Conservation (phyloP, 1,140 invertebrate species). For the Sitophilus oryzae region DNA sequence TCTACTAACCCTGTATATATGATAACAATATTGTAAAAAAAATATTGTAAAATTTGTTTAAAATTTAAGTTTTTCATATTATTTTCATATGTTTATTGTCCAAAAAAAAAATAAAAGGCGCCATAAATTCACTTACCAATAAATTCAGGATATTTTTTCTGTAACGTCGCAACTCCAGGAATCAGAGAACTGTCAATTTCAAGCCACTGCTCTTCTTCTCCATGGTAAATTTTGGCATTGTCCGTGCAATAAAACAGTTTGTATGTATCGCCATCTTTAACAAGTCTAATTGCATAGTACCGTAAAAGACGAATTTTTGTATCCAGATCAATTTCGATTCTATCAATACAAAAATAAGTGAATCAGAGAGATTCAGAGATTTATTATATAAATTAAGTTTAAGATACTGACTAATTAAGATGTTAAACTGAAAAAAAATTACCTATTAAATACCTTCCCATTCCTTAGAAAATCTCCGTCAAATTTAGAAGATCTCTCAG, state of each 20-base stretch:
- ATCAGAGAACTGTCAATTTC: conserved; percentile 63
- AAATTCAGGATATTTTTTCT: conserved; percentile 71
- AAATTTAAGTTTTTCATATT: too few relatives aligned
- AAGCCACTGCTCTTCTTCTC: conserved; percentile 69
- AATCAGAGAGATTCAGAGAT: conserved; percentile 4
- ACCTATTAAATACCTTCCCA: conserved; percentile 60
- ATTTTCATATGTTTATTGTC: too few relatives aligned
- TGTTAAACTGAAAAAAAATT: conserved; percentile 11
- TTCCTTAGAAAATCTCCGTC: conserved; percentile 63
- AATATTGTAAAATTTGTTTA: too few relatives aligned
- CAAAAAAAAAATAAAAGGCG: too few relatives aligned
- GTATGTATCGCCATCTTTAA: conserved; percentile 58
- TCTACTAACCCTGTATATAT: too few relatives aligned
- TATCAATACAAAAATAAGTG: conserved; percentile 28
- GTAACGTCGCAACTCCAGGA: conserved; percentile 63
- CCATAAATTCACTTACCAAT: conserved; percentile 16
- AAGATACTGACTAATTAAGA: background rate
- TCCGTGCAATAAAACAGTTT: conserved; percentile 74
- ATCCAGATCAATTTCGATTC: conserved; percentile 34
- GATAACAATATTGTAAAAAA: too few relatives aligned
- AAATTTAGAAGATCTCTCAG: conserved; percentile 58
- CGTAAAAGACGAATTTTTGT: conserved; percentile 35
- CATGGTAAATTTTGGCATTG: conserved; percentile 80
- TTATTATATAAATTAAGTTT: conserved; percentile 1
- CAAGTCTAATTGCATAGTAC: conserved; percentile 52